Percentiles rank a stretch among this genome's conserved stretches.
Evolutionary conservation across 2,113 vertebrate species (phyloP).

Genomic region (Syrmaticus mikado): DNA sequence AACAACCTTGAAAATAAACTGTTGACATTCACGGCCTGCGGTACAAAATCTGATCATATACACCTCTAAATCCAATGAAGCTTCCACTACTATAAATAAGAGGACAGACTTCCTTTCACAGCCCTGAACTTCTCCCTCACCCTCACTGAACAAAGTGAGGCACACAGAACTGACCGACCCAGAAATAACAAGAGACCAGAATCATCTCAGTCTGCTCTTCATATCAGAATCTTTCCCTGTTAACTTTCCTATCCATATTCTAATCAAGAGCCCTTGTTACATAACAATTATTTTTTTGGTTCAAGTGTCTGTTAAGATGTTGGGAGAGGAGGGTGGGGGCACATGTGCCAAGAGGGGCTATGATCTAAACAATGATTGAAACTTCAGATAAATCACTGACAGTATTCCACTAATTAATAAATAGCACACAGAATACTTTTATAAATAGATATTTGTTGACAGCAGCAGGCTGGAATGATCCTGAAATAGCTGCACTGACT

Average conservation of each 20-base stretch:
- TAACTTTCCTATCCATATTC: background rate
- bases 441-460: background rate
- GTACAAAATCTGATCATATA: background rate
- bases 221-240: background rate
- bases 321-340: background rate
- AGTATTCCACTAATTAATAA: background rate
- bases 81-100: background rate
- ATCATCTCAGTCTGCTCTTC: background rate
- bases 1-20: slow-evolving; percentile 7
- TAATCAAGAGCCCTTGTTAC: background rate
- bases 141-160: background rate
- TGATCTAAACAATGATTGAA: background rate
- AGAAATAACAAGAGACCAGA: background rate
- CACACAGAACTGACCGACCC: background rate
- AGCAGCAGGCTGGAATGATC: background rate
- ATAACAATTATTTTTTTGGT: background rate
- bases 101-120: background rate
- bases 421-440: background rate
- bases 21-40: background rate
- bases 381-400: background rate
- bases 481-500: background rate
- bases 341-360: background rate
- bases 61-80: background rate
- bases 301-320: background rate
- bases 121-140: background rate